These are phyloP conservation scores for Stenodema calcarata DNA, from an alignment of 2,888 invertebrate species.

Conservation along the genomic window DNA sequence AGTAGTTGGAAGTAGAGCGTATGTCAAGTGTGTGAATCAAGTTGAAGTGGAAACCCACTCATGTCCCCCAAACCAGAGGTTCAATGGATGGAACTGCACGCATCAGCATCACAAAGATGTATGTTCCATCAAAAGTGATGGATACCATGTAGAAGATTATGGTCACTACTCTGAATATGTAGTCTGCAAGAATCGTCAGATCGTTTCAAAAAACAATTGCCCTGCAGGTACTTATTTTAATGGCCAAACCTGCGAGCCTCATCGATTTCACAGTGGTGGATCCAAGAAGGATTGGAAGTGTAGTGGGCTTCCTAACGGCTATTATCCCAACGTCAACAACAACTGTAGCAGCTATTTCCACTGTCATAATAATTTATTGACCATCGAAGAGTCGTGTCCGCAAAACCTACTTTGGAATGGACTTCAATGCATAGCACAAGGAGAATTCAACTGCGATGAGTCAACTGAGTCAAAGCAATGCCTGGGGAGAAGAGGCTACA, in stretches of 20 bases:
- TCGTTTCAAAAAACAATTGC: slow-evolving; percentile 61
- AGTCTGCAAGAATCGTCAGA: slow-evolving; percentile 64
- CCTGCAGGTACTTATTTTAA: slow-evolving; percentile 60
- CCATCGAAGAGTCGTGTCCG: background rate
- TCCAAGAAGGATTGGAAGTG: background rate
- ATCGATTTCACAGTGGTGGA: background rate
- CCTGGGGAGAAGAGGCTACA: background rate
- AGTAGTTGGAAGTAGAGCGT: background rate
- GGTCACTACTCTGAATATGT: slow-evolving; percentile 65
- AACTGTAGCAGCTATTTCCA: slow-evolving; percentile 31
- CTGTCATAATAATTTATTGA: background rate
- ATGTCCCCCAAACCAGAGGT: slow-evolving; percentile 59
- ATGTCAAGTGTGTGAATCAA: slow-evolving; percentile 2
- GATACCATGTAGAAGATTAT: slow-evolving; percentile 63
- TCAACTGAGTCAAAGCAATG: background rate
- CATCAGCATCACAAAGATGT: slow-evolving; percentile 62
- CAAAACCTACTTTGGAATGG: background rate
- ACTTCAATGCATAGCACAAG: background rate
- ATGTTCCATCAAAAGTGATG: slow-evolving; percentile 61
- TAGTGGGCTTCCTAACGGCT: slow-evolving; percentile 42
- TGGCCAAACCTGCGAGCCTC: slow-evolving; percentile 60
- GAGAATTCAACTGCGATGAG: background rate
- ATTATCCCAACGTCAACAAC: slow-evolving; percentile 10
- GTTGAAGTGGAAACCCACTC: background rate
- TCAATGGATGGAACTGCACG: slow-evolving; percentile 59